Conservation (phyloP, 2,797 vertebrate species). For the Momotus momota region DNA sequence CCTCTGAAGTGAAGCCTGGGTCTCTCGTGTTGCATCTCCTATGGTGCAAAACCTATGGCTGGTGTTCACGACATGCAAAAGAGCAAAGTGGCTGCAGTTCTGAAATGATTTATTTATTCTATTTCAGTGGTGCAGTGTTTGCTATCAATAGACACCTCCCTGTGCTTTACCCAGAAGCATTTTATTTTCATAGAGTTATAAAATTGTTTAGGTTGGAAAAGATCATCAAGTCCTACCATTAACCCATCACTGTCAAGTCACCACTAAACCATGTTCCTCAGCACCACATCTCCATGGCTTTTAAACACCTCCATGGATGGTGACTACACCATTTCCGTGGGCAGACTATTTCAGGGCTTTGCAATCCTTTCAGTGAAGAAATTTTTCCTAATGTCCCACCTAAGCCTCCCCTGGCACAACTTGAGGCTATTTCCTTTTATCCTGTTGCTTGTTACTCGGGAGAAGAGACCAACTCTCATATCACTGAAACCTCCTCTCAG, state of each 20-base stretch:
- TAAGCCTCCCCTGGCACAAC: background rate
- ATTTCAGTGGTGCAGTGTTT: rapidly evolving
- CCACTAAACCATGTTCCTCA: background rate
- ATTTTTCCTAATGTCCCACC: background rate
- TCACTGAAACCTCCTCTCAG: background rate
- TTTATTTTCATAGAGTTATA: background rate
- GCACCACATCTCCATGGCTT: background rate
- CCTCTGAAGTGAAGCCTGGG: background rate
- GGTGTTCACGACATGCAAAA: rapidly evolving
- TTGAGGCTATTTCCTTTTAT: background rate
- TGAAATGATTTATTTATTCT: background rate
- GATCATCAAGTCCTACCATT: background rate
- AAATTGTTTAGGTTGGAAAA: background rate
- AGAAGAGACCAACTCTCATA: background rate
- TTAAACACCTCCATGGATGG: background rate
- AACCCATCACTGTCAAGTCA: background rate
- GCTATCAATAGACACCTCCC: background rate
- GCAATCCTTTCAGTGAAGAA: background rate
- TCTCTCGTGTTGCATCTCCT: background rate
- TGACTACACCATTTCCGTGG: background rate
- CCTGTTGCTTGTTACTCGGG: background rate
- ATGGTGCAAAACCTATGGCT: background rate
- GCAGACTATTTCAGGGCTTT: background rate
- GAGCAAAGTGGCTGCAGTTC: background rate
- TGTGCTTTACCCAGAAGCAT: background rate